A percentile compares a stretch with the other conserved stretches of the same genome.
phyloP scores from a whole-genome alignment of 2,888 invertebrate genomes.

The Homarus gammarus region DNA sequence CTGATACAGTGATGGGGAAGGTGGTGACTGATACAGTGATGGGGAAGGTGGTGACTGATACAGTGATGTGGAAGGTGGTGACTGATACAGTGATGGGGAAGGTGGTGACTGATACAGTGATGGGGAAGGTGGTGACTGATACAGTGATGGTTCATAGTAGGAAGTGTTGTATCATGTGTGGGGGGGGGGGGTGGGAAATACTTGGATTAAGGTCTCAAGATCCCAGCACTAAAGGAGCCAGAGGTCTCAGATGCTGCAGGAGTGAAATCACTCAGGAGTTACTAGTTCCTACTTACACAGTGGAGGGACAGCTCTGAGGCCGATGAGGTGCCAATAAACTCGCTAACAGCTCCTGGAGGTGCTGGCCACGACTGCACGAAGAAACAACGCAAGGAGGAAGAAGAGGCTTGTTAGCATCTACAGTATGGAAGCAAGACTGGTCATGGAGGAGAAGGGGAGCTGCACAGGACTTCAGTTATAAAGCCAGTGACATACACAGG shows the following conservation, averaged over 20 bases:
- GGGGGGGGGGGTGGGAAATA: background rate
- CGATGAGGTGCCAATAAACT: constrained; percentile 57
- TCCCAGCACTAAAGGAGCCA: background rate
- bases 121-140: too few relatives aligned
- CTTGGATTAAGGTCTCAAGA: background rate
- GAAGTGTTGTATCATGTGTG: too few relatives aligned
- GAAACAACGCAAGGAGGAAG: constrained; percentile 40
- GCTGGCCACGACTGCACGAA: constrained; percentile 60
- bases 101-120: too few relatives aligned
- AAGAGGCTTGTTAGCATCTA: constrained; percentile 43
- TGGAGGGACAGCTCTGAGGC: constrained; percentile 55
- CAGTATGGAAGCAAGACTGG: constrained; percentile 20
- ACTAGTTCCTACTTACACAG: constrained; percentile 55
- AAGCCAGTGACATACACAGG: background rate
- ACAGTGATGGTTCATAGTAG: too few relatives aligned
- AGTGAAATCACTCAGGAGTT: constrained; percentile 5
- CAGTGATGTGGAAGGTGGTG: too few relatives aligned
- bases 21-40: too few relatives aligned
- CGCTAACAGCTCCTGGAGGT: constrained; percentile 65
- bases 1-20: too few relatives aligned
- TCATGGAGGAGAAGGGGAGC: background rate
- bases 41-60: too few relatives aligned
- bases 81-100: too few relatives aligned
- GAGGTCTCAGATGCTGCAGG: background rate
- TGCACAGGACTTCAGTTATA: background rate